Percentiles rank a stretch among this genome's conserved stretches.
These are phyloP conservation scores for Gymnoscelis rufifasciata DNA, from an alignment of 2,888 invertebrate species.

Conservation along the genomic window DNA sequence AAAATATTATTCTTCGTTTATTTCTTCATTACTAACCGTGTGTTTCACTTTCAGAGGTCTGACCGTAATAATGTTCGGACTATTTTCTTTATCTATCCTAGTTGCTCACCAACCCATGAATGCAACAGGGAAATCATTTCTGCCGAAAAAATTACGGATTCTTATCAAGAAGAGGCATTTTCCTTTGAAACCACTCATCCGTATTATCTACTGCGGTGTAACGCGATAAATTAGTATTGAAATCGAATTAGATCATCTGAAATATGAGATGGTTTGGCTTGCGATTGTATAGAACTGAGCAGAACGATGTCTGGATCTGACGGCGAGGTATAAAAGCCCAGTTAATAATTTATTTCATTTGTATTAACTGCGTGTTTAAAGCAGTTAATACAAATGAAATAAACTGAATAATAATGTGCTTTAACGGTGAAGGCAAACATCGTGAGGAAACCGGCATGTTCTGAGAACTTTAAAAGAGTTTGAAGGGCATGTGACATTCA, in stretches of 20 bases:
- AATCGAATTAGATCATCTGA: conserved; percentile 21
- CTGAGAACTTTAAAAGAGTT: too few relatives aligned
- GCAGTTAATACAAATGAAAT: too few relatives aligned
- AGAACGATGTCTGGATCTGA: neutral
- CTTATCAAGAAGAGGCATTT: conserved; percentile 39
- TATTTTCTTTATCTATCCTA: conserved; percentile 27
- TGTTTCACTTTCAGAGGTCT: conserved; percentile 2
- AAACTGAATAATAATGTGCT: too few relatives aligned
- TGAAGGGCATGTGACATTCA: too few relatives aligned
- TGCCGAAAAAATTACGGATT: conserved; percentile 42
- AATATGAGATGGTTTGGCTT: conserved; percentile 17
- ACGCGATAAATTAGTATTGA: conserved; percentile 19
- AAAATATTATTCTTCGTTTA: too few relatives aligned
- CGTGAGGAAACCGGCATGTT: too few relatives aligned
- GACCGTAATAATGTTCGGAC: conserved; percentile 6
- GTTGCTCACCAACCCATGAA: conserved; percentile 41
- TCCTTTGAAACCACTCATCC: conserved; percentile 42
- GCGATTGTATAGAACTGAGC: conserved; percentile 1
- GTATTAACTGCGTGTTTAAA: too few relatives aligned
- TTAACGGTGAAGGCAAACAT: too few relatives aligned
- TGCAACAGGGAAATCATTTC: conserved; percentile 51
- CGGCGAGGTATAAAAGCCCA: neutral
- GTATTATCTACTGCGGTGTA: conserved; percentile 31
- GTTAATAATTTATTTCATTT: too few relatives aligned
- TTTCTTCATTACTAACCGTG: too few relatives aligned